These are phyloP conservation scores for Merodon equestris DNA, from an alignment of 2,888 invertebrate species.

Conservation along the genomic window DNA sequence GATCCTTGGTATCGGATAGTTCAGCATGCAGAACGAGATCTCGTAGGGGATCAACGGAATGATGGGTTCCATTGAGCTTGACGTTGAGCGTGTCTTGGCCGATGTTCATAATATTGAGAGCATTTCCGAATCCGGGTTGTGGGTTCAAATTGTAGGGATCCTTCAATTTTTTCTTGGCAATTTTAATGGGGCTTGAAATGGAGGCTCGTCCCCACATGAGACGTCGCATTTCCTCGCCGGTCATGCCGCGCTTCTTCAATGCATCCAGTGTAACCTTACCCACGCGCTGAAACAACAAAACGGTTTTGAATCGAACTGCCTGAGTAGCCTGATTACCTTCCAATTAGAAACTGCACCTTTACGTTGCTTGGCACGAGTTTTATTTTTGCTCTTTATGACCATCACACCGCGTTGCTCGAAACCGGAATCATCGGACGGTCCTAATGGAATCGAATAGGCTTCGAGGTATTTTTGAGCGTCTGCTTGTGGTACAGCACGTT, in stretches of 20 bases:
- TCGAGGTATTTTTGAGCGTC: conserved; percentile 94
- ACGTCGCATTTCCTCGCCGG: conserved; percentile 90
- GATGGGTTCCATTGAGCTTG: conserved; percentile 14
- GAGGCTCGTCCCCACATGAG: conserved; percentile 96
- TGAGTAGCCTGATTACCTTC: conserved; percentile 86
- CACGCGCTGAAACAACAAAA: conserved; percentile 81
- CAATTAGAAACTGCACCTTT: conserved; percentile 98
- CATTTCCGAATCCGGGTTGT: conserved; percentile 82
- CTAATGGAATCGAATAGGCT: conserved; percentile 96
- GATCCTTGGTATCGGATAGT: conserved; percentile 72
- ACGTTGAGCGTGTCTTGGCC: conserved; percentile 82
- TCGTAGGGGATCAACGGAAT: conserved; percentile 81
- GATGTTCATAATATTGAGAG: conserved; percentile 91
- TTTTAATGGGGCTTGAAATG: conserved; percentile 90
- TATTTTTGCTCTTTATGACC: conserved; percentile 98
- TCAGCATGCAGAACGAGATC: conserved; percentile 83
- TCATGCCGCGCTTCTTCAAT: conserved; percentile 89
- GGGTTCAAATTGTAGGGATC: conserved; percentile 77
- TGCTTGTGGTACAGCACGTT: conserved; percentile 93
- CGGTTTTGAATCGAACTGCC: too few relatives aligned
- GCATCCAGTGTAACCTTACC: conserved; percentile 93
- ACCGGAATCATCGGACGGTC: conserved; percentile 89
- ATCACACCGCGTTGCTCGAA: conserved; percentile 95
- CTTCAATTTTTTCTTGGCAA: conserved; percentile 80
- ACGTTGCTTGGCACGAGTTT: conserved; percentile 96